A percentile compares a stretch with the other conserved stretches of the same genome.
These are phyloP conservation scores for Lithophane socia DNA, from an alignment of 2,888 invertebrate species.

Conservation along the genomic window DNA sequence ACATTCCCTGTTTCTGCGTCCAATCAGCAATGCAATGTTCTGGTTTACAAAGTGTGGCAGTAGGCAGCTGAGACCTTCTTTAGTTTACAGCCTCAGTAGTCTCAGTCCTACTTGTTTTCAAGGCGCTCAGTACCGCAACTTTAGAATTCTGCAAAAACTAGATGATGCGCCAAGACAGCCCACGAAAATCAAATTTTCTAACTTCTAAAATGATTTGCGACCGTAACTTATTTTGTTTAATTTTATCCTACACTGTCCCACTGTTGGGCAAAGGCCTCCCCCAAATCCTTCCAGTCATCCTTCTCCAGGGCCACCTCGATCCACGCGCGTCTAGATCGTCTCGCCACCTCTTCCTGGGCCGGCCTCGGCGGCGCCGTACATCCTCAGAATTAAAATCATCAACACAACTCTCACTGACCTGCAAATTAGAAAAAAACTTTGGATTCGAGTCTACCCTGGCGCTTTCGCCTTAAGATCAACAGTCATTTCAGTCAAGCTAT, in stretches of 20 bases:
- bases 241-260: too few species aligned
- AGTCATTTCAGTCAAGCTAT: not conserved
- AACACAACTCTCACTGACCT: not conserved
- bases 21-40: slow-evolving; percentile 9
- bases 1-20: not conserved
- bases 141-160: not conserved
- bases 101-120: not conserved
- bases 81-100: not conserved
- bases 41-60: not conserved
- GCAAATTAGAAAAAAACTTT: not conserved
- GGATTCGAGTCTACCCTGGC: not conserved
- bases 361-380: too few species aligned
- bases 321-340: too few species aligned
- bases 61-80: slow-evolving; percentile 16
- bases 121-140: not conserved
- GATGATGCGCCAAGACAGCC: not conserved
- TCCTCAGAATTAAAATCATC: too few species aligned
- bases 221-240: too few species aligned
- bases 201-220: not conserved
- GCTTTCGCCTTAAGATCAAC: not conserved
- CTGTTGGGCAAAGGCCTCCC: too few species aligned
- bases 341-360: too few species aligned
- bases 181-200: not conserved
- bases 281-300: too few species aligned
- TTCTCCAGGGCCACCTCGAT: too few species aligned